Conservation (phyloP, 2,797 vertebrate species). For the Neopelma chrysocephalum region DNA sequence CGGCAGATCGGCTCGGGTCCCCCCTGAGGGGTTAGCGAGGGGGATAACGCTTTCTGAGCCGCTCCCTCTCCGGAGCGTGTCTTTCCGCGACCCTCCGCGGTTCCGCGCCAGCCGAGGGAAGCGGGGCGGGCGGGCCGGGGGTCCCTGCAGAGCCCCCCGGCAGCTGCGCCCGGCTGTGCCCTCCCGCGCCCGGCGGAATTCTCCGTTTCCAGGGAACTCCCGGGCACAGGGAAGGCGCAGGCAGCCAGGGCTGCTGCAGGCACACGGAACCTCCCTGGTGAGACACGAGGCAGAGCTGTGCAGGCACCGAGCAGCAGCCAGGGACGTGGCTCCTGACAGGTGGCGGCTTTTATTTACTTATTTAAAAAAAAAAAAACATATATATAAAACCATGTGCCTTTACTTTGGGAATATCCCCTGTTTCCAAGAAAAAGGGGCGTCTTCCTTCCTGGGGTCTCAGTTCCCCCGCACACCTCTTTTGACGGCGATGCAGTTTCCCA, state of each 20-base stretch:
- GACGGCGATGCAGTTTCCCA: not conserved
- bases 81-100: not conserved
- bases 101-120: fast-evolving
- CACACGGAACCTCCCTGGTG: not conserved
- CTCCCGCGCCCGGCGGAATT: not conserved
- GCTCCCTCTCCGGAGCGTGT: fast-evolving
- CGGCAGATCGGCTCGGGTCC: not conserved
- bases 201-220: not conserved
- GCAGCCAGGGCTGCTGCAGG: not conserved
- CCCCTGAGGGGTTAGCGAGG: fast-evolving
- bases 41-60: fast-evolving
- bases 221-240: not conserved
- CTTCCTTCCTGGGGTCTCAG: not conserved
- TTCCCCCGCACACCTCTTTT: not conserved
- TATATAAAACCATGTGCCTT: not conserved
- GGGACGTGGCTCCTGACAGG: not conserved
- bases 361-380: not conserved
- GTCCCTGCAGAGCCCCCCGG: not conserved
- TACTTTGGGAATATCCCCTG: not conserved
- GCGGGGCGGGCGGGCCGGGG: not conserved
- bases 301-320: not conserved
- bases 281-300: not conserved
- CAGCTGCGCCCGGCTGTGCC: not conserved
- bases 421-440: not conserved
- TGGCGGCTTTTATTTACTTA: not conserved